Conservation (phyloP, 2,888 invertebrate species). For the Agriopis aurantiaria region DNA sequence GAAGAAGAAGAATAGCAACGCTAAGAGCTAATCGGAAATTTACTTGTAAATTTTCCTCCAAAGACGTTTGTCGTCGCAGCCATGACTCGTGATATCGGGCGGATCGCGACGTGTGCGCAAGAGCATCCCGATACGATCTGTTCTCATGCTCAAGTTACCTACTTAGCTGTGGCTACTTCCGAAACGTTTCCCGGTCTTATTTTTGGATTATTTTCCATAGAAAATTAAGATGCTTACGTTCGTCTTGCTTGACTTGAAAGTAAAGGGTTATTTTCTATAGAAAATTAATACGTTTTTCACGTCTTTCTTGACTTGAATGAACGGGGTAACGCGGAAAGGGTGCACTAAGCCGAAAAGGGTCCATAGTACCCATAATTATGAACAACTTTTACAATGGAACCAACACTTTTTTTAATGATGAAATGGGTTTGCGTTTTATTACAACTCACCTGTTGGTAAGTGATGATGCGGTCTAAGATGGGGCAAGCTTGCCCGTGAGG, state of each 20-base stretch:
- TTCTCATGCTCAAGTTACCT: conserved; percentile 70
- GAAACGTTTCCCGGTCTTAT: conserved; percentile 50
- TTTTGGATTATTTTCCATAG: background rate
- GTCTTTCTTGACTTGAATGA: too few relatives aligned
- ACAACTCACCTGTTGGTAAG: too few relatives aligned
- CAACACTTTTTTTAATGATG: too few relatives aligned
- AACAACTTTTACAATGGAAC: too few relatives aligned
- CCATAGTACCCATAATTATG: too few relatives aligned
- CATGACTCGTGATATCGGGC: conserved; percentile 50
- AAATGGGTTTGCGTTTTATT: too few relatives aligned
- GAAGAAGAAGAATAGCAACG: too few relatives aligned
- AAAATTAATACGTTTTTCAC: background rate
- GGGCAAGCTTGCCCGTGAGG: too few relatives aligned
- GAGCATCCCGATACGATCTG: conserved; percentile 73
- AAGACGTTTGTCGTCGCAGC: conserved; percentile 46
- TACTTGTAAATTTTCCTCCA: conserved; percentile 12
- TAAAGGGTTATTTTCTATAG: background rate
- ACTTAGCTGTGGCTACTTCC: conserved; percentile 61
- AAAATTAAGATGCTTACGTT: background rate
- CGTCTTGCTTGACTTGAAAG: too few relatives aligned
- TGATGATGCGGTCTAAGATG: too few relatives aligned
- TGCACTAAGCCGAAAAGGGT: too few relatives aligned
- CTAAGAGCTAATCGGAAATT: background rate
- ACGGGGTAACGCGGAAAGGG: too few relatives aligned
- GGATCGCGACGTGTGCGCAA: conserved; percentile 70